Conservation (phyloP, 2,113 vertebrate genomes). For the Taurulus bubalis region DNA sequence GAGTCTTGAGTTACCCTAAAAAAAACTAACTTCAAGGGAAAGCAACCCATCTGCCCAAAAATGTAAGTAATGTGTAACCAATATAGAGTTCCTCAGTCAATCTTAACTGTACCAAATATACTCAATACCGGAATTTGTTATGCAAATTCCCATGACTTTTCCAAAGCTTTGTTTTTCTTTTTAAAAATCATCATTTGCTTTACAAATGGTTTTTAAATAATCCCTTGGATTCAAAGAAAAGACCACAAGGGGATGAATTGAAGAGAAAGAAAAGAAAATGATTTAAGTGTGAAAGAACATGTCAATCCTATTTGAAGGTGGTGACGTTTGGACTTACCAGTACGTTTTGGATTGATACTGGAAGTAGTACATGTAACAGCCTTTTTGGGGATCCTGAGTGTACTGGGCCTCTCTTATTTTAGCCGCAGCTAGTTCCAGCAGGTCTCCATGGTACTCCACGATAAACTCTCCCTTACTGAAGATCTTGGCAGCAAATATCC, state of each 20-base stretch:
- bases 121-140: not conserved
- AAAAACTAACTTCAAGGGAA: too few species aligned
- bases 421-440: conserved; percentile 86
- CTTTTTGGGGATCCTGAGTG: conserved; percentile 89
- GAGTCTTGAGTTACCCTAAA: too few species aligned
- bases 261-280: not conserved
- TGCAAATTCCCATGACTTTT: not conserved
- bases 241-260: not conserved
- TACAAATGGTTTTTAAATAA: not conserved
- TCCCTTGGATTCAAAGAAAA: not conserved
- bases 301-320: not conserved
- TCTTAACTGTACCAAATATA: not conserved
- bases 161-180: too few species aligned
- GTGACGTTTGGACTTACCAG: conserved; percentile 85
- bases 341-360: conserved; percentile 93
- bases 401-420: conserved; percentile 90
- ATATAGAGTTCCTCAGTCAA: not conserved
- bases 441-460: conserved; percentile 82
- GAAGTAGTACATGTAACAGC: conserved; percentile 99
- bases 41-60: too few species aligned
- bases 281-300: not conserved
- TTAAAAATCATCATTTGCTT: too few species aligned
- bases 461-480: conserved; percentile 81
- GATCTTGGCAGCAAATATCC: conserved; percentile 74
- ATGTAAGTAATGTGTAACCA: too few species aligned